A percentile compares a stretch with the other conserved stretches of the same genome.
Evolutionary conservation across 2,888 invertebrate species (phyloP).

Genomic region (Trissonchulus sp.): DNA sequence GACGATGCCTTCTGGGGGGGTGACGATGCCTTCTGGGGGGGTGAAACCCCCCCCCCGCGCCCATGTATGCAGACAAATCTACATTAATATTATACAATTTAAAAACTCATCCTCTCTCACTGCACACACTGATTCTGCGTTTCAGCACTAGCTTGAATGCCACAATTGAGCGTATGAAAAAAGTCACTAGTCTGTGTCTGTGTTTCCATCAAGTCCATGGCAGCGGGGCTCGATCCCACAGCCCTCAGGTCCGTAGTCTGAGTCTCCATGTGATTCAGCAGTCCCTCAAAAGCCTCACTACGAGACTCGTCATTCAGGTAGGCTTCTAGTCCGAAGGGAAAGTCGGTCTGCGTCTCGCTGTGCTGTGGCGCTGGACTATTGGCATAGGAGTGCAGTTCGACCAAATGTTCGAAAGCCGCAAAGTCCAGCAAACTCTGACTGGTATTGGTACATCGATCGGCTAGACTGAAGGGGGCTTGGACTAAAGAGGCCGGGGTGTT

Average conservation of each 20-base stretch:
- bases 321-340: neutral
- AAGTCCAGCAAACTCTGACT: neutral
- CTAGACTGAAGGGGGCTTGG: no score
- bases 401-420: neutral
- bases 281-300: neutral
- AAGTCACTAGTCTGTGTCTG: neutral
- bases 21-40: no score
- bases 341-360: neutral
- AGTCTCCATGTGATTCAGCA: neutral
- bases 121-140: neutral
- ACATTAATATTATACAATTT: no score
- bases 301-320: constrained; percentile 1
- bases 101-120: no score
- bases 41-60: no score
- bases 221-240: neutral
- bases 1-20: no score
- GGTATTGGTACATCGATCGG: neutral
- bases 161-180: neutral
- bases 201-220: neutral
- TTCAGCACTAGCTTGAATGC: neutral
- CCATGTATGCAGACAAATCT: no score
- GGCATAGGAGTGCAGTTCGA: neutral
- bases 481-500: neutral
- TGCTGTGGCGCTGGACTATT: neutral
- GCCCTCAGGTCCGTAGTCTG: neutral